Conservation (phyloP, 2,113 vertebrate species). For the Aldabrachelys gigantea region DNA sequence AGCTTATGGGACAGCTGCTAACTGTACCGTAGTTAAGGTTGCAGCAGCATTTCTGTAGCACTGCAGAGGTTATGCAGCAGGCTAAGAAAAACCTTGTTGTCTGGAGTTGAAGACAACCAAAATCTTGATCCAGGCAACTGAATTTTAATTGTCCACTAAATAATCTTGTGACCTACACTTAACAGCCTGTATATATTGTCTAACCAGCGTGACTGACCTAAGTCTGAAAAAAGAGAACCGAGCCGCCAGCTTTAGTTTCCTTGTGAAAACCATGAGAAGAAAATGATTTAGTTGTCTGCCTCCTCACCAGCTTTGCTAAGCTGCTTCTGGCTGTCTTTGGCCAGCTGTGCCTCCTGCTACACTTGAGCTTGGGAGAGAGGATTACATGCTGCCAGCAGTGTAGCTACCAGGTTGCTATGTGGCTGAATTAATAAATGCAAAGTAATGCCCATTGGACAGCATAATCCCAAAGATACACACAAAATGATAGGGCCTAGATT, state of each 20-base stretch:
- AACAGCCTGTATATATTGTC: background rate
- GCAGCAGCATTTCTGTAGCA: background rate
- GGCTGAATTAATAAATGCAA: too few relatives aligned
- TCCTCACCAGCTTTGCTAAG: background rate
- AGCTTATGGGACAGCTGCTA: background rate
- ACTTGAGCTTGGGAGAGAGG: background rate
- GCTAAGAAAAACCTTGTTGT: background rate
- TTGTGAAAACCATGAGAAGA: background rate
- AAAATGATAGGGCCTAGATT: too few relatives aligned
- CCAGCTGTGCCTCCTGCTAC: background rate
- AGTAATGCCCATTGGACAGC: too few relatives aligned
- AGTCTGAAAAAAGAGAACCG: background rate
- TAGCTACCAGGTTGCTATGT: background rate
- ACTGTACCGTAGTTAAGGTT: background rate
- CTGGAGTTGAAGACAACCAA: background rate
- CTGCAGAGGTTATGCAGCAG: background rate
- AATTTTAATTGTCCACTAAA: rapidly evolving
- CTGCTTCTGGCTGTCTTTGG: background rate
- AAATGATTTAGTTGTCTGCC: background rate
- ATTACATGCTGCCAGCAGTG: background rate
- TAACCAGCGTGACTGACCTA: too few relatives aligned
- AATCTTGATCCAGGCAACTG: rapidly evolving
- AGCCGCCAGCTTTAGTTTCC: too few relatives aligned
- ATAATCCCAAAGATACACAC: too few relatives aligned
- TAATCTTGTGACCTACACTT: rapidly evolving